Evolutionary conservation across 2,113 vertebrate species (phyloP).

Genomic region (Clarias magur): DNA sequence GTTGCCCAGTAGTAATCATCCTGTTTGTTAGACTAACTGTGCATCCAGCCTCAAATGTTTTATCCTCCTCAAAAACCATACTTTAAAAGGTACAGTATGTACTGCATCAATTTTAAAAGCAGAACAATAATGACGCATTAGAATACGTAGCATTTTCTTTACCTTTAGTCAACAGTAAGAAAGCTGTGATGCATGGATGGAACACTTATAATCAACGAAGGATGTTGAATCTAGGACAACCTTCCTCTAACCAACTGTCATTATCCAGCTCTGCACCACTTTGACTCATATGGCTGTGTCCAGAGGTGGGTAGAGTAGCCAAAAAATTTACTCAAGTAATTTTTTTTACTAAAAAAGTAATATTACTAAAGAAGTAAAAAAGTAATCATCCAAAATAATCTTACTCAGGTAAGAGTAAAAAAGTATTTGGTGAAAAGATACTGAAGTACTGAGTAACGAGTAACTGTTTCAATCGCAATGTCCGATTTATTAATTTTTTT

Average conservation of each 20-base stretch:
- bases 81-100: background rate
- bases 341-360: too few species aligned
- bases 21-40: background rate
- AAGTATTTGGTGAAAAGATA: too few species aligned
- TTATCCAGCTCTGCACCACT: background rate
- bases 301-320: too few species aligned
- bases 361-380: too few species aligned
- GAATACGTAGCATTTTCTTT: background rate
- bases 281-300: background rate
- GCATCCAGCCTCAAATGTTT: background rate
- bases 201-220: conserved; percentile 3
- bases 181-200: background rate
- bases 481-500: too few species aligned
- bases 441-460: too few species aligned
- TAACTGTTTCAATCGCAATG: too few species aligned
- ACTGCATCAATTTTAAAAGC: background rate
- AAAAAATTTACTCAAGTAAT: too few species aligned
- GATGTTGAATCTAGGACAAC: conserved; percentile 4
- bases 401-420: too few species aligned
- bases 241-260: background rate
- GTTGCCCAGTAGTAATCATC: background rate
- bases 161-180: background rate
- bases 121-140: background rate
- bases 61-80: background rate
- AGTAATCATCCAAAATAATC: too few species aligned